Base-by-base conservation (phyloP, 2,797 vertebrate genomes). In the Moxostoma hubbsi region DNA sequence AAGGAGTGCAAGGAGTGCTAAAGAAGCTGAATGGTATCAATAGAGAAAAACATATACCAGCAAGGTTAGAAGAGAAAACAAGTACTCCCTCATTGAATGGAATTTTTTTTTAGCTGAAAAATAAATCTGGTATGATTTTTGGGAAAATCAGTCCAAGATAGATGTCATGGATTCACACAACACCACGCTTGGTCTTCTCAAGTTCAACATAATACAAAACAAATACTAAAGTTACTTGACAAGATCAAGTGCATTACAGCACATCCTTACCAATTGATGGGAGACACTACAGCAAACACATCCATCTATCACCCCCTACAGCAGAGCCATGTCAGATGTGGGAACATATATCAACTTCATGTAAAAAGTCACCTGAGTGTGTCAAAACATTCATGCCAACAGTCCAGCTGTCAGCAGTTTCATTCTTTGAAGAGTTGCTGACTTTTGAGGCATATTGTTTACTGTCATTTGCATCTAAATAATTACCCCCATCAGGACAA, bases 401-500 rank as follows among this genome's bases (percentile, higher is more conserved):
- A 74, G 43, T 58, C 70, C 47, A 76, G 8, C 61, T 73, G 45
- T 72, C 62, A 80, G 82, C 78, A 73, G 18, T 76, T 80, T 69
- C 18, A 43, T 45, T 57, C 68, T 55, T 79, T 65, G 51, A 79
- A 65, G 43, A 64, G 51, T 45, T n/a, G 59, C 43, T 10, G 73
- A 50, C 2, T 16, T 58, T 74, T 57, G 55, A 15, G 68, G 68
- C 67, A 73, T 66, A 83, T 74, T 69, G 78, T 81, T 81, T 49
- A 53, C 68, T 76, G 78, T 69, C 78, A 77, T 81, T 81, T 80
- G 78, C 69, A 81, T 80, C 74, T 24, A 68, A 81, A 81, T 81
- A 77, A 81, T 81, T 77, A 83, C 57, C 47, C 18, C 73, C 78
- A 77, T 69, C 73, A 77, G 82, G 74, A 77, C 73, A 77, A 67